These are phyloP conservation scores for Nansenia antarctica DNA, from an alignment of 2,113 vertebrate genomes.

Conservation along the genomic window DNA sequence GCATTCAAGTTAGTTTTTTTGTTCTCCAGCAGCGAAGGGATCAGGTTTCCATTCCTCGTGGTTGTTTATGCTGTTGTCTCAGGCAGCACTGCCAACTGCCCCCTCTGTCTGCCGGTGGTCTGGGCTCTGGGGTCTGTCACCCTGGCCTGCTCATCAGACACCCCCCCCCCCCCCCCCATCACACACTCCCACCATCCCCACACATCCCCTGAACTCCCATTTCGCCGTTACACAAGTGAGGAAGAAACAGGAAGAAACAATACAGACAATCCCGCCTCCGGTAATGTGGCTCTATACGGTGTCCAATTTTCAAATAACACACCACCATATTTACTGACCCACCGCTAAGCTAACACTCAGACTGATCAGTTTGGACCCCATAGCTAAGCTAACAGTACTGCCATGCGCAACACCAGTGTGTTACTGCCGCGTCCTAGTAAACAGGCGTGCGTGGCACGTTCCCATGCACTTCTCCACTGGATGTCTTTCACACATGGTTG, in stretches of 20 bases:
- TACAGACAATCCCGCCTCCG: too few relatives aligned
- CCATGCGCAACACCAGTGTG: too few relatives aligned
- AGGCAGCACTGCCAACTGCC: constrained; percentile 24
- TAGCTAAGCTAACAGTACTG: too few relatives aligned
- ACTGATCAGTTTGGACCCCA: not conserved
- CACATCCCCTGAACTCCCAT: too few relatives aligned
- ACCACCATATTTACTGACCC: not conserved
- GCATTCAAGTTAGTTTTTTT: not conserved
- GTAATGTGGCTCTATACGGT: too few relatives aligned
- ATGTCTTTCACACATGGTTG: constrained; percentile 1
- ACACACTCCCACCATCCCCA: not conserved
- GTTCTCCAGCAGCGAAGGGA: not conserved
- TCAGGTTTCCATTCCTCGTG: constrained; percentile 3
- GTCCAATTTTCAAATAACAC: too few relatives aligned
- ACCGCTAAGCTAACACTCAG: not conserved
- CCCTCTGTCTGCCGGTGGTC: constrained; percentile 6
- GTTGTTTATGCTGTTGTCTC: constrained; percentile 25
- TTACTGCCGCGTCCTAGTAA: not conserved
- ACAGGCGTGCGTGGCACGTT: too few relatives aligned
- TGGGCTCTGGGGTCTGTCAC: not conserved
- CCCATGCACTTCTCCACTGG: not conserved
- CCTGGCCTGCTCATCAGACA: not conserved
- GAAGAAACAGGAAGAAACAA: too few relatives aligned
- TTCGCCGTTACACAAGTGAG: too few relatives aligned
- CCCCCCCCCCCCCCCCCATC: not conserved